A percentile compares a stretch with the other conserved stretches of the same genome.
Evolutionary conservation across 1,140 invertebrate species (phyloP).

Genomic region (Phocides pigmalion): DNA sequence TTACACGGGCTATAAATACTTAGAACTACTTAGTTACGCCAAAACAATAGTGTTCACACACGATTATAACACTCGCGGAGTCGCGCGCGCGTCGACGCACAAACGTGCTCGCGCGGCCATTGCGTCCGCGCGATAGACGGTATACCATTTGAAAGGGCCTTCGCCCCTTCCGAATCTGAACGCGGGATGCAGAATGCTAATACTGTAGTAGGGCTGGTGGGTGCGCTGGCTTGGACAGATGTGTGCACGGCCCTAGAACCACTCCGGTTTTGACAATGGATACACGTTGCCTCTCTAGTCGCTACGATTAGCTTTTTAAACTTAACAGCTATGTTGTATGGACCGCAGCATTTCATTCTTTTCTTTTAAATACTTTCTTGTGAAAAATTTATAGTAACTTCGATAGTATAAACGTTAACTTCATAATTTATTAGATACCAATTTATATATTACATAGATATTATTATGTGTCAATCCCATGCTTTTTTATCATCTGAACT

Average conservation of each 20-base stretch:
- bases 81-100: slow-evolving; percentile 49
- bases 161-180: slow-evolving; percentile 78
- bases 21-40: slow-evolving; percentile 45
- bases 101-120: slow-evolving; percentile 70
- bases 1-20: slow-evolving; percentile 60
- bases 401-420: no score
- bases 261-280: neutral
- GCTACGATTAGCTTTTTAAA: neutral
- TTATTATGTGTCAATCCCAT: no score
- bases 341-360: no score
- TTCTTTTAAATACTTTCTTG: no score
- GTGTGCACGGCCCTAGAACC: slow-evolving; percentile 11
- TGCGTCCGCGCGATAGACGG: slow-evolving; percentile 69
- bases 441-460: no score
- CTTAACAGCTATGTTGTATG: no score
- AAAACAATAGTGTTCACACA: slow-evolving; percentile 59
- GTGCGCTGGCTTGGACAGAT: no score
- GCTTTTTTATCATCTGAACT: no score
- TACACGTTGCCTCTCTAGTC: neutral
- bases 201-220: slow-evolving; percentile 42
- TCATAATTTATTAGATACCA: no score
- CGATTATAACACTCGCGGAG: slow-evolving; percentile 57
- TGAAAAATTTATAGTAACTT: no score
- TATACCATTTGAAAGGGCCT: slow-evolving; percentile 67
- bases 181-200: slow-evolving; percentile 78